Base-by-base conservation (phyloP, 1,140 invertebrate species). In the Caenorhabditis latens region DNA sequence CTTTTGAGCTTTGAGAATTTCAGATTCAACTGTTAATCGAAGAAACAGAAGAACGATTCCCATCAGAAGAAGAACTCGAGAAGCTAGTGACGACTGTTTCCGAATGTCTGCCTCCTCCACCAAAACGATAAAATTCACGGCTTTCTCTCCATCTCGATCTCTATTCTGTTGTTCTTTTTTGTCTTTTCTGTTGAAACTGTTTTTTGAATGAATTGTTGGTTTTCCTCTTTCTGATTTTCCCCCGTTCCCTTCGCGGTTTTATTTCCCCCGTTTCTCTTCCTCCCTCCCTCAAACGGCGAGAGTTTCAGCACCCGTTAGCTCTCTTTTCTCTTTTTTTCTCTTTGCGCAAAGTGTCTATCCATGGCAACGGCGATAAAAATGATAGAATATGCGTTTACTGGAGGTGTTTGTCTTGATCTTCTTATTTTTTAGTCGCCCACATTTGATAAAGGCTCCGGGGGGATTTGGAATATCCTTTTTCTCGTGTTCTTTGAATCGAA, bases 21-120 rank as follows among this genome's bases (percentile, higher is more conserved):
- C 16, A 86, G 71, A 58, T 83, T 21, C 57, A 84, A 67, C 50
- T 87, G 19, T 32, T 84, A 40, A 63, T 87, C 32, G 86, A 87
- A 57, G 86, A 87, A 82, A 83, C 79, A 24, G 86, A 87, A 71
- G 86, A 87, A 43, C 40, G 86, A 42, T 83, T 87, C n/a, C 50
- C 79, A 53, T 63, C 46, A 55, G 57, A 84, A 65, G 86, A 87
- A 16, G 48, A 83, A 48, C 46, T 87, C 40, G 65, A 86, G 16
- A 83, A 82, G 50, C 71, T 86, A 0, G 24, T 86, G 2, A 55
- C 21, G 11, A 84, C 46, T 16, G 46, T 84, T 16, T 46, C 84
- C 21, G 46, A 50, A 19, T 63, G 46, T 84, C 61, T 84, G 84
- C 84, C 84, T 32, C 57, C 84, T 79, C 71, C 71, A 50, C 71